Percentiles rank a stretch among this genome's conserved stretches.
Evolutionary conservation across 2,113 vertebrate genomes (phyloP).

Genomic region (Siphamia tubifer): DNA sequence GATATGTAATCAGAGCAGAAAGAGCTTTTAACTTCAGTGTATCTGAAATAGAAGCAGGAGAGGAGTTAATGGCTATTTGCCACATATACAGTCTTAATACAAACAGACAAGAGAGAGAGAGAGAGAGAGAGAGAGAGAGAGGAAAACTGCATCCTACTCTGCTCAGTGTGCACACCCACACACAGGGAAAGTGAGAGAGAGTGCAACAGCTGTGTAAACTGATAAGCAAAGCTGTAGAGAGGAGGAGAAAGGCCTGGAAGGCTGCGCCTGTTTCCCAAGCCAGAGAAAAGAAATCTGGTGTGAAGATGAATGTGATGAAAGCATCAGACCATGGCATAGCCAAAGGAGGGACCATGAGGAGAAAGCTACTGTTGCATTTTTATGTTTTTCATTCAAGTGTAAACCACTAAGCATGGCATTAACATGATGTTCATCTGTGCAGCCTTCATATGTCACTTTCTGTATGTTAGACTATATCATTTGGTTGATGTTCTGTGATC

Average conservation of each 20-base stretch:
- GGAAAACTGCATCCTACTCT: constrained; percentile 4
- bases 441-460: not conserved
- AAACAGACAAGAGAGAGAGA: constrained; percentile 8
- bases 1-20: not conserved
- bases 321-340: not conserved
- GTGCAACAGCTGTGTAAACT: constrained; percentile 70
- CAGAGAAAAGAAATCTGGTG: constrained; percentile 28
- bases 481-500: not conserved
- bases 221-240: constrained; percentile 51
- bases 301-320: constrained; percentile 42
- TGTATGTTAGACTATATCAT: not conserved
- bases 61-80: constrained; percentile 25
- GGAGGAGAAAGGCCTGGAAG: constrained; percentile 52
- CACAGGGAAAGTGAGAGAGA: constrained; percentile 23
- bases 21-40: constrained; percentile 11
- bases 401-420: not conserved
- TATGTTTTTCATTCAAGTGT: not conserved
- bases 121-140: not conserved
- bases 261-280: constrained; percentile 18
- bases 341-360: not conserved
- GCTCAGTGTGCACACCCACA: not conserved
- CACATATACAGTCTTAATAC: constrained; percentile 17
- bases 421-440: not conserved
- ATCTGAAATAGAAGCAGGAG: constrained; percentile 13
- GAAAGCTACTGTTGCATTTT: not conserved